Evolutionary conservation across 2,797 vertebrate genomes (phyloP), one percentile per base, ranked within the genome.

Genomic region (Malacoctenus gilli): DNA sequence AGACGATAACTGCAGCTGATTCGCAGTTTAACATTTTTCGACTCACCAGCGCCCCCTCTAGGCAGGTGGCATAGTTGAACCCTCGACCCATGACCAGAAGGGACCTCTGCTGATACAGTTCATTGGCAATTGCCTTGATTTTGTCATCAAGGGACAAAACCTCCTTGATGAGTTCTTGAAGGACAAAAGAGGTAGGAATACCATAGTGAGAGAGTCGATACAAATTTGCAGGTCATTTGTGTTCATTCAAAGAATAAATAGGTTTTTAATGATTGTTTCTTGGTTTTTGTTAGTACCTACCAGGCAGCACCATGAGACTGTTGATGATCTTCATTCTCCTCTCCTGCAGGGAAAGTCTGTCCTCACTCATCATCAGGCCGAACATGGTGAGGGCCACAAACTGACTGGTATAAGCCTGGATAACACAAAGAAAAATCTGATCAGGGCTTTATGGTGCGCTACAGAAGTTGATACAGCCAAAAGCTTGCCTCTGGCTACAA

Each of bases 1-100:
- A 18, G 15, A 14, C 15, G 10, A 8, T 14, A 18, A n/a, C n/a
- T 44, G 12, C 10, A 22, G 11, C 9, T 35, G 2, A 57, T 21
- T 8, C 34, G 25, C 15, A 28, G 4, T 35, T 53, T 4, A 44
- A 1, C 11, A 4, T 5, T 25, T 47, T 10, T 55, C 8, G 15
- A 89, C 93, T 87, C 91, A 98, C 96, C 94, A 98, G 85, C 14
- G 96, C 96, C 84, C 96, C 96, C 90, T 98, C 96, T 21, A 98
- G 91, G 80, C 96, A 98, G 0, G 96, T 98, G 54, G 96, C 95
- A 0, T 98, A 98, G 87, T 98, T 94, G 83, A 93, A 97, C 8
- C 96, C 96, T 69, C 96, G 91, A 2, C 96, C 96, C 96, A 98
- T 98, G 43, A 98, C 95, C 75, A 98, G 84, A 19, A 98, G 91